A percentile compares a stretch with the other conserved stretches of the same genome.
Conservation (phyloP, 92 coral and sea anemone genomes). For the Chrysogorgia sp. region DNA sequence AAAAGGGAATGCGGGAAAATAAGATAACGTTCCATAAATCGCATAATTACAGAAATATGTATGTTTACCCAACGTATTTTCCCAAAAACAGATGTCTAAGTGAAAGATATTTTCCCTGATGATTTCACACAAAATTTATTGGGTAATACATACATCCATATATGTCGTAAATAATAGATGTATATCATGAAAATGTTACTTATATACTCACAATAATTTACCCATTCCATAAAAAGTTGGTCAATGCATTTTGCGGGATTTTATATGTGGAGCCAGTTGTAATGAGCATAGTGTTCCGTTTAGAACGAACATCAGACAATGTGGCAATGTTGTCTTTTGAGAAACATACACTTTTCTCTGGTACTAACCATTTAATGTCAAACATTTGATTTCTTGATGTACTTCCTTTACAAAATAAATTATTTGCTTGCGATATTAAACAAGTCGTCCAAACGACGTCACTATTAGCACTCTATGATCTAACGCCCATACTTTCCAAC, state of each 20-base stretch:
- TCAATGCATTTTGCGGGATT: constrained; percentile 23
- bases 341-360: constrained; percentile 45
- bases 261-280: constrained; percentile 18
- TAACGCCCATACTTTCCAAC: neutral
- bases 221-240: constrained; percentile 37
- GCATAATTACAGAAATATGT: no score
- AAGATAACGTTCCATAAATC: no score
- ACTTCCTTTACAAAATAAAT: constrained; percentile 27
- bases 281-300: constrained; percentile 18
- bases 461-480: neutral
- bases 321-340: constrained; percentile 40
- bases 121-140: neutral
- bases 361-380: constrained; percentile 16
- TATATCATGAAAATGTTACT: neutral
- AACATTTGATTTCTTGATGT: constrained; percentile 2
- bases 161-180: neutral
- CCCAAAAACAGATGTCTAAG: no score
- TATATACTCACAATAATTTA: constrained; percentile 26
- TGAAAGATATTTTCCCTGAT: no score
- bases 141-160: neutral
- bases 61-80: no score
- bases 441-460: neutral
- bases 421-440: neutral
- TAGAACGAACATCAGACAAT: constrained; percentile 30
- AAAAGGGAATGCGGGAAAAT: no score